These are phyloP conservation scores for Neoascia interrupta DNA, from an alignment of 2,888 invertebrate genomes.

Conservation along the genomic window DNA sequence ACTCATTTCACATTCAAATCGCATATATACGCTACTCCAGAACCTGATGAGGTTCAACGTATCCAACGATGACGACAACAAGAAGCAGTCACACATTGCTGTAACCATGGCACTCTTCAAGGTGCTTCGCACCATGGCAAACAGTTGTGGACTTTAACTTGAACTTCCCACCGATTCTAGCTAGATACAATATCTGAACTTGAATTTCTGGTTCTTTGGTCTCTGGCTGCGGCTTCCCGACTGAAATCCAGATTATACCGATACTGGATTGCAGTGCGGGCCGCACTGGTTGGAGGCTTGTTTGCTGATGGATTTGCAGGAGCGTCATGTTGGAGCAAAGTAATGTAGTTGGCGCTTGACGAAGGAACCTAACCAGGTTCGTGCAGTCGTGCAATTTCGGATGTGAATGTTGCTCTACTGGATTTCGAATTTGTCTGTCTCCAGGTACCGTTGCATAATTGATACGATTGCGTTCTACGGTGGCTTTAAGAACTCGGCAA, in stretches of 20 bases:
- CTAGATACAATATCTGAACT: slow-evolving; percentile 21
- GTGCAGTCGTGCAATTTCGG: slow-evolving; percentile 32
- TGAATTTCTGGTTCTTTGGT: slow-evolving; percentile 58
- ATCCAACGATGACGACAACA: slow-evolving; percentile 4
- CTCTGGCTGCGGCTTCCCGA: slow-evolving; percentile 5
- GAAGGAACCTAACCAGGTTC: background rate
- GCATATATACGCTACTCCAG: no score
- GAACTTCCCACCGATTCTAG: slow-evolving; percentile 55
- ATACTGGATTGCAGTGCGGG: no score
- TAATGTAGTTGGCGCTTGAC: slow-evolving; percentile 28
- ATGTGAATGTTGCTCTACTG: slow-evolving; percentile 64
- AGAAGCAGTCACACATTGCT: no score
- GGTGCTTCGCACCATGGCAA: background rate
- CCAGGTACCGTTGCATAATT: slow-evolving; percentile 64
- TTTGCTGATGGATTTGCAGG: slow-evolving; percentile 33
- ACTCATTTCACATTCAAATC: background rate
- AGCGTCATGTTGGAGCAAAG: slow-evolving; percentile 12
- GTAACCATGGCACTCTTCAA: no score
- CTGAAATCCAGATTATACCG: slow-evolving; percentile 30
- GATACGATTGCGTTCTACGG: slow-evolving; percentile 38
- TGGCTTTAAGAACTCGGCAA: slow-evolving; percentile 54
- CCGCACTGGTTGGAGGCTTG: slow-evolving; percentile 12
- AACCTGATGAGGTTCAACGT: slow-evolving; percentile 4
- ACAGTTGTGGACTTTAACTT: slow-evolving; percentile 48
- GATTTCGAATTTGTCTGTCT: slow-evolving; percentile 15